Evolutionary conservation across 2,113 vertebrate species (phyloP), one percentile per base, ranked within the genome.

Genomic region (Rynchops niger): DNA sequence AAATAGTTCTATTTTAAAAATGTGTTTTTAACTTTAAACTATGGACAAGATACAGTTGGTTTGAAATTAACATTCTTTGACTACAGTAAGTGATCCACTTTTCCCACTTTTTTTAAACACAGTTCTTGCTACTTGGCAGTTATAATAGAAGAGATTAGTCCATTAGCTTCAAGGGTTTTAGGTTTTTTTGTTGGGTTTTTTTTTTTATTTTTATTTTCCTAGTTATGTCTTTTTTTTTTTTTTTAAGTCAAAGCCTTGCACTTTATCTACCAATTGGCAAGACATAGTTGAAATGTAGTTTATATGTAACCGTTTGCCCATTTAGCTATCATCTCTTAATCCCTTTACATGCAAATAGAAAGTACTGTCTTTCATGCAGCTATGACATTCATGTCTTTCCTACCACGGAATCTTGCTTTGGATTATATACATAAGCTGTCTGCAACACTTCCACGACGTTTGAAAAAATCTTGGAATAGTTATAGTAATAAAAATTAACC

Each of bases 1-100:
- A 96, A 96, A 95, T 84, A 95, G 67, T 65, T 52, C 52, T 93
- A 74, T 80, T 90, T 96, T 26, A 1, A 91, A 96, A 90, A 82
- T 23, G 73, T 65, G 69, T 86, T 84, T 93, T 88, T 62, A 90
- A 90, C 45, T 88, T 94, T 23, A 81, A 94, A 94, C 67, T 83
- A 86, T 55, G 79, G 85, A 95, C 74, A 92, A 73, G 30, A 80
- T 23, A 89, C 29, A 47, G 40, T 16, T 78, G 63, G 38, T 78
- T 78, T 78, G 59, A 94, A 94, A 95, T 81, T 45, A 74, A 92
- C 76, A 61, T 61, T 86, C 45, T 88, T 74, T 47, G 59, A 89
- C 59, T 84, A 56, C 34, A 87, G n/a, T 30, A 62, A 82, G 55
- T 47, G 70, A 93, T 47, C 34, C 27, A 58, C 36, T 63, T 90